A percentile compares a stretch with the other conserved stretches of the same genome.
Evolutionary conservation across 2,888 invertebrate genomes (phyloP).

Genomic region (Synanthedon formicaeformis): DNA sequence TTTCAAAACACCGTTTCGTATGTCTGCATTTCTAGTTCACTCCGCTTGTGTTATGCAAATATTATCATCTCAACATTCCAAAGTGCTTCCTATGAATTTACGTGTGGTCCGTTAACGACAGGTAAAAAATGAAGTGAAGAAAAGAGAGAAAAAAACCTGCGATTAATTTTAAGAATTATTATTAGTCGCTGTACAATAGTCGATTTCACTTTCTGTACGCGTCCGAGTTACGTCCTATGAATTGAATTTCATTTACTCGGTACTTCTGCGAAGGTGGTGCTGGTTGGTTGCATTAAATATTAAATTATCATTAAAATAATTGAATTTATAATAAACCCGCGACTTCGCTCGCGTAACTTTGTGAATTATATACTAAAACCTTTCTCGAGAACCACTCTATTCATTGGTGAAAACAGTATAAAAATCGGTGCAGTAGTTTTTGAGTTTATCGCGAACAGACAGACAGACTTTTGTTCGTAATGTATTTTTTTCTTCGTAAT

Average conservation of each 20-base stretch:
- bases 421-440: no score
- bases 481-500: no score
- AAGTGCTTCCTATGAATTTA: conserved; percentile 6
- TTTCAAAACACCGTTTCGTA: conserved; percentile 7
- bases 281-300: no score
- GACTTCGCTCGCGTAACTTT: no score
- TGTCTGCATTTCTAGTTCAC: conserved; percentile 14
- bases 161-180: conserved; percentile 1
- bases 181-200: conserved; percentile 7
- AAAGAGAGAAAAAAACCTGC: neutral
- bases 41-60: conserved; percentile 4
- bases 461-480: no score
- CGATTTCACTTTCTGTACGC: conserved; percentile 54
- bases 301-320: no score
- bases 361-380: no score
- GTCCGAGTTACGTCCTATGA: conserved; percentile 12
- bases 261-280: neutral
- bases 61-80: conserved; percentile 1
- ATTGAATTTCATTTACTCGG: conserved; percentile 7
- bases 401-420: no score
- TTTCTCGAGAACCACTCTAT: no score
- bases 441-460: no score
- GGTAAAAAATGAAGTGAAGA: conserved; percentile 4
- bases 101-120: conserved; percentile 12
- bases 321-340: no score